Percentiles rank a stretch among this genome's conserved stretches.
phyloP scores from a whole-genome alignment of 2,113 vertebrate genomes.

The Shinisaurus crocodilurus region DNA sequence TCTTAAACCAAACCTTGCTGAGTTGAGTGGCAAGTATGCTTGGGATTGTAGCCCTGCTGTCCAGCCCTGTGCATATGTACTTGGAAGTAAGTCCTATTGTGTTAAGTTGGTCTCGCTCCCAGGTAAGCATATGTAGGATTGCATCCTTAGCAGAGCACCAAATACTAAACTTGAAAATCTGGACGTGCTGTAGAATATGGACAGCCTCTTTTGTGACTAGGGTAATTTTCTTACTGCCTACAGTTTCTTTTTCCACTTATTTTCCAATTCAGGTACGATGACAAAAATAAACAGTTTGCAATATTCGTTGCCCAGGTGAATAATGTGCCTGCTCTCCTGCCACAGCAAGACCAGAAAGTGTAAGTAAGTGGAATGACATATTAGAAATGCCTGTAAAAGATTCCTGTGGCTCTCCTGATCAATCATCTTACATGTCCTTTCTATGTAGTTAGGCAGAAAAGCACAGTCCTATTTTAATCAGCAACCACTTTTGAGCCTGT shows the following conservation, averaged over 20 bases:
- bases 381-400: slow-evolving; percentile 9
- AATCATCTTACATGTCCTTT: not conserved
- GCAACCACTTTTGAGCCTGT: not conserved
- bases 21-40: not conserved
- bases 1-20: not conserved
- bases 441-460: slow-evolving; percentile 2
- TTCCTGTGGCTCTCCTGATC: not conserved
- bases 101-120: not conserved
- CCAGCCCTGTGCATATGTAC: not conserved
- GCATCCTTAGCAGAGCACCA: not conserved
- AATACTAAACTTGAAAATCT: not conserved
- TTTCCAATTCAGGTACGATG: slow-evolving; percentile 82
- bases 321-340: slow-evolving; percentile 84
- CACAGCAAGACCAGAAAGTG: slow-evolving; percentile 88
- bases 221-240: slow-evolving; percentile 19
- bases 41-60: not conserved
- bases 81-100: not conserved
- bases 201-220: not conserved
- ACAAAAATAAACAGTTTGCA: slow-evolving; percentile 90
- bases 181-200: slow-evolving; percentile 6
- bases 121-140: not conserved
- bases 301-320: slow-evolving; percentile 87
- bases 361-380: slow-evolving; percentile 69
- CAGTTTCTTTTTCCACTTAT: slow-evolving; percentile 37
- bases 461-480: not conserved